Evolutionary conservation across 1,140 invertebrate genomes (phyloP).

Genomic region (Colletes latitarsis): DNA sequence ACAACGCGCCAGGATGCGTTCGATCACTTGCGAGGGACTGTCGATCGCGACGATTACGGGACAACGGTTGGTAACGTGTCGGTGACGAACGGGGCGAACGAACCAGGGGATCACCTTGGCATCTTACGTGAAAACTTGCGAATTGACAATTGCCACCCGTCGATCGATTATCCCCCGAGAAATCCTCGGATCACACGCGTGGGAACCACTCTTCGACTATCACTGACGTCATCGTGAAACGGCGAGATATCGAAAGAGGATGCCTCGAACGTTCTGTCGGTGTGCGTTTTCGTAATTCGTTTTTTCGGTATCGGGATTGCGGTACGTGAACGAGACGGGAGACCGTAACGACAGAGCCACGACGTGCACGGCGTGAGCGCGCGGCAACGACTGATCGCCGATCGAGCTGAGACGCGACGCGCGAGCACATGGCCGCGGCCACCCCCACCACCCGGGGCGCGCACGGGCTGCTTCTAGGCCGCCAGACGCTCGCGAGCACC

Average conservation of each 20-base stretch:
- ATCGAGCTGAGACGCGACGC: slow-evolving; percentile 74
- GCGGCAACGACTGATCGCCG: slow-evolving; percentile 78
- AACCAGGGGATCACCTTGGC: slow-evolving; percentile 51
- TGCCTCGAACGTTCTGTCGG: neutral
- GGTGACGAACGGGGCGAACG: neutral
- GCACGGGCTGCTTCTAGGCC: slow-evolving; percentile 38
- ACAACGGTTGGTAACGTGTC: neutral
- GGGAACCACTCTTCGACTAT: slow-evolving; percentile 2
- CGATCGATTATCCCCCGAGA: neutral
- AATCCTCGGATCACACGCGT: slow-evolving; percentile 45
- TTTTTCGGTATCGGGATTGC: neutral
- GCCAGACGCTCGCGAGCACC: slow-evolving; percentile 22
- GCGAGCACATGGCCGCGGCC: slow-evolving; percentile 76
- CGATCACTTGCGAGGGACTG: neutral
- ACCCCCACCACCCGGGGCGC: neutral
- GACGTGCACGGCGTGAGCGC: slow-evolving; percentile 73
- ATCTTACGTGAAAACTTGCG: slow-evolving; percentile 30
- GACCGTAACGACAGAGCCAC: neutral
- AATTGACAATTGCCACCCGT: neutral
- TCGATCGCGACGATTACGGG: no score
- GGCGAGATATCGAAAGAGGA: no score
- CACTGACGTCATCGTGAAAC: slow-evolving; percentile 42
- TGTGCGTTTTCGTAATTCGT: neutral
- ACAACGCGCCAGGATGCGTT: slow-evolving; percentile 49
- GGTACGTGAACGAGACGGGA: neutral